These are phyloP conservation scores for Lipophrys pholis DNA, from an alignment of 2,113 vertebrate genomes.

Conservation along the genomic window DNA sequence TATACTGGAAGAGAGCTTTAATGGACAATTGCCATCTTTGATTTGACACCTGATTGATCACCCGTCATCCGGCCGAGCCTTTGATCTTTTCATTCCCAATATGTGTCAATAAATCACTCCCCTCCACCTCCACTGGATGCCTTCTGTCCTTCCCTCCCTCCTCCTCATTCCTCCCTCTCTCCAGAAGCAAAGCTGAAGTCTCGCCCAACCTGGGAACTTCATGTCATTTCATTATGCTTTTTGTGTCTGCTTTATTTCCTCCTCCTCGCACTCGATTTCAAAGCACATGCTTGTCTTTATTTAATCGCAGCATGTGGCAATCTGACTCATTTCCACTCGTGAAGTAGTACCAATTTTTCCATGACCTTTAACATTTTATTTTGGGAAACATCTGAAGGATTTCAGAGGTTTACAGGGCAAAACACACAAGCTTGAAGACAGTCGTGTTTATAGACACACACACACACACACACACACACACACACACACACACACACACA, in stretches of 20 bases:
- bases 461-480: neutral
- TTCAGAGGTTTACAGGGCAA: neutral
- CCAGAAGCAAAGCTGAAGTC: constrained; percentile 90
- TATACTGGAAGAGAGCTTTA: constrained; percentile 86
- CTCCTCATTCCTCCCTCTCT: constrained; percentile 45
- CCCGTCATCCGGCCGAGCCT: constrained; percentile 90
- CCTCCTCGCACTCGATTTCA: neutral
- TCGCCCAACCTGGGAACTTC: constrained; percentile 85
- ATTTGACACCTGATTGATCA: constrained; percentile 98
- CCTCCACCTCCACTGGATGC: no score
- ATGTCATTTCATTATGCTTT: constrained; percentile 74
- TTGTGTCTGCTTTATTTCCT: constrained; percentile 17
- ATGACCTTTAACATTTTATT: constrained; percentile 41
- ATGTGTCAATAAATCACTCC: constrained; percentile 97
- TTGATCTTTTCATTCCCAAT: constrained; percentile 99
- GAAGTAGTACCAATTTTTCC: constrained; percentile 27
- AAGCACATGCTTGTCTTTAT: neutral
- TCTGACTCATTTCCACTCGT: neutral
- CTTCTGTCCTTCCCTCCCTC: neutral
- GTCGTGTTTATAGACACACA: constrained; percentile 22
- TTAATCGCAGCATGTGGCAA: neutral
- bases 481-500: no score
- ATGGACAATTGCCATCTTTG: constrained; percentile 95
- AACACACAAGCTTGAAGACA: constrained; percentile 36
- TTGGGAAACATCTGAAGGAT: constrained; percentile 2